Conservation (phyloP, 2,888 invertebrate genomes). For the Macroteleia sp. region DNA sequence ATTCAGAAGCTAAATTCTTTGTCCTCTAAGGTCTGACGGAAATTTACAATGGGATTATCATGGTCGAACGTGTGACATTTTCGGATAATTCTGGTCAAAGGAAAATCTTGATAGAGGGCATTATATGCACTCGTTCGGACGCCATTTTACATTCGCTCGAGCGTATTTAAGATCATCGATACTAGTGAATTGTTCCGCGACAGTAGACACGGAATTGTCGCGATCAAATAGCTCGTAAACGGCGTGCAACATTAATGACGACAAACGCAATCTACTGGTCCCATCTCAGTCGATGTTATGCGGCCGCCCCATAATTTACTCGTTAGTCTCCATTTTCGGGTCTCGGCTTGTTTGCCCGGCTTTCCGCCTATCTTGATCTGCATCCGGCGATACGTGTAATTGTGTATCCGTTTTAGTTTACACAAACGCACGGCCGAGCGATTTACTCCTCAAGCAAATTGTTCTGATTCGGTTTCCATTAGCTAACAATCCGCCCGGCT, state of each 20-base stretch:
- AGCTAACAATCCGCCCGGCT: neutral
- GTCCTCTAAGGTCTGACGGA: neutral
- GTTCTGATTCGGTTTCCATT: conserved; percentile 19
- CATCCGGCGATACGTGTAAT: conserved; percentile 65
- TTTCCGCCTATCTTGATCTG: conserved; percentile 73
- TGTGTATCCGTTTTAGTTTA: conserved; percentile 49
- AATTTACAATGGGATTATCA: conserved; percentile 26
- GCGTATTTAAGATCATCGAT: conserved; percentile 44
- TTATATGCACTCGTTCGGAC: conserved; percentile 23
- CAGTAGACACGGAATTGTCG: conserved; percentile 71
- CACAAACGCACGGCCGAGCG: conserved; percentile 31
- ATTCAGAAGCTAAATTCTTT: conserved; percentile 22
- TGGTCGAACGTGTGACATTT: conserved; percentile 53
- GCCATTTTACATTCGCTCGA: conserved; percentile 16
- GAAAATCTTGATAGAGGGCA: conserved; percentile 17
- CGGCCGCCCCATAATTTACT: conserved; percentile 81
- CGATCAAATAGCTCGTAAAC: conserved; percentile 71
- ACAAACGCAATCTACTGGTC: conserved; percentile 78
- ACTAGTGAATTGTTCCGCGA: conserved; percentile 54
- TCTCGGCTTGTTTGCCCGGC: conserved; percentile 72
- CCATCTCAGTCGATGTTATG: conserved; percentile 75
- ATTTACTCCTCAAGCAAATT: conserved; percentile 32
- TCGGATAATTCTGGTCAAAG: conserved; percentile 6
- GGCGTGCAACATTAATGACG: conserved; percentile 73
- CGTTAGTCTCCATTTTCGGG: conserved; percentile 71